These are phyloP conservation scores for Marisa cornuarietis DNA, from an alignment of 1,140 invertebrate genomes.

Conservation along the genomic window DNA sequence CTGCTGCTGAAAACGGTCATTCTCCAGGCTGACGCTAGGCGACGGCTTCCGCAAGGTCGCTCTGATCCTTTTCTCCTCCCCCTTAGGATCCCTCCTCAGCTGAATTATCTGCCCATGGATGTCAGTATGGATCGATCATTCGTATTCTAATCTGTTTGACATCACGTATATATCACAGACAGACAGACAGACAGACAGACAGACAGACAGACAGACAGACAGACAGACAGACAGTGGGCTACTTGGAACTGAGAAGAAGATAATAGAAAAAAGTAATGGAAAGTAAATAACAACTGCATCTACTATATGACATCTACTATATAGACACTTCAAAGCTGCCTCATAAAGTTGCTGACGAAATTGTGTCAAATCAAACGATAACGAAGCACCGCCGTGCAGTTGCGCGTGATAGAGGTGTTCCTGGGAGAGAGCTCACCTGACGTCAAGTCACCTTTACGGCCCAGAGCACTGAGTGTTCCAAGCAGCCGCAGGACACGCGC, in stretches of 20 bases:
- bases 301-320: no score
- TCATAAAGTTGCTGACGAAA: no score
- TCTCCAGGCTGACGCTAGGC: slow-evolving; percentile 55
- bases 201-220: slow-evolving; percentile 6
- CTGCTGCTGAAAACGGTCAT: slow-evolving; percentile 59
- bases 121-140: not conserved
- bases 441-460: no score
- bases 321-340: no score
- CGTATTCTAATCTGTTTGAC: not conserved
- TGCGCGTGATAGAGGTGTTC: not conserved
- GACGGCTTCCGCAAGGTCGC: slow-evolving; percentile 68
- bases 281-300: not conserved
- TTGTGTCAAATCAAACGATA: no score
- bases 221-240: not conserved
- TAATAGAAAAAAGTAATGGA: not conserved
- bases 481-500: no score
- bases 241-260: not conserved
- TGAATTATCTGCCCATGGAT: slow-evolving; percentile 78
- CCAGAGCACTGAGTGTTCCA: no score
- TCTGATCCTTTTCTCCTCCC: slow-evolving; percentile 78
- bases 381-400: no score
- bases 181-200: not conserved
- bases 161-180: not conserved
- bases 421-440: not conserved
- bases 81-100: slow-evolving; percentile 86